Conservation (phyloP, 2,888 invertebrate species). For the Hyppa rectilinea region DNA sequence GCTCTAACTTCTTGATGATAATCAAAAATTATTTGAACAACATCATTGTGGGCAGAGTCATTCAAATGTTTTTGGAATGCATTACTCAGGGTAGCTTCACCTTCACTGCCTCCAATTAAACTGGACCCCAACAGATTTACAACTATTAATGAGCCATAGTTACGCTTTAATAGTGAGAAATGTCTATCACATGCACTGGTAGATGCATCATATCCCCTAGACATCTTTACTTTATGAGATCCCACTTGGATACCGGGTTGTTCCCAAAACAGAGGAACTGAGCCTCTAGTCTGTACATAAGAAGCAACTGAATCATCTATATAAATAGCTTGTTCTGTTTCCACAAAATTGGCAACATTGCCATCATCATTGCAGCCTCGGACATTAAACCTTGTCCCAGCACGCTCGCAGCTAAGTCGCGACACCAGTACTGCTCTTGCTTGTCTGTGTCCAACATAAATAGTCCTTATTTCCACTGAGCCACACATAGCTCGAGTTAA, state of each 20-base stretch:
- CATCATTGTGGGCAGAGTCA: conserved; percentile 95
- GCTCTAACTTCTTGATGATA: conserved; percentile 98
- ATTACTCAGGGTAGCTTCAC: conserved; percentile 98
- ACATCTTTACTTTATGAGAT: conserved; percentile 99
- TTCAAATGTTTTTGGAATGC: conserved; percentile 97
- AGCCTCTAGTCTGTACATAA: conserved; percentile 98
- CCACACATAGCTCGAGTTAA: conserved; percentile 99
- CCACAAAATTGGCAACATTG: conserved; percentile 99
- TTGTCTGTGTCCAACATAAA: conserved; percentile 99
- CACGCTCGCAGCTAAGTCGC: conserved; percentile 98
- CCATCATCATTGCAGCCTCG: conserved; percentile 99
- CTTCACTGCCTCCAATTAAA: conserved; percentile 98
- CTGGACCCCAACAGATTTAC: conserved; percentile 98
- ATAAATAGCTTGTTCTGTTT: conserved; percentile 99
- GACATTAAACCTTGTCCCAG: conserved; percentile 99
- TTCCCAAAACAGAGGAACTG: conserved; percentile 99
- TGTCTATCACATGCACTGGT: conserved; percentile 98
- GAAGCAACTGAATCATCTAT: conserved; percentile 97
- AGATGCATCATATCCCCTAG: conserved; percentile 98
- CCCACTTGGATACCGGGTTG: conserved; percentile 99
- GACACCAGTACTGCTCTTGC: conserved; percentile 99
- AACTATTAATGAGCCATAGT: conserved; percentile 97
- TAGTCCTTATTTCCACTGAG: conserved; percentile 98
- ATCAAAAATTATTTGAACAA: conserved; percentile 98
- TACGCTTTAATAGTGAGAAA: conserved; percentile 95